These are phyloP conservation scores for Entomyzon cyanotis DNA, from an alignment of 2,113 vertebrate species.

Conservation along the genomic window DNA sequence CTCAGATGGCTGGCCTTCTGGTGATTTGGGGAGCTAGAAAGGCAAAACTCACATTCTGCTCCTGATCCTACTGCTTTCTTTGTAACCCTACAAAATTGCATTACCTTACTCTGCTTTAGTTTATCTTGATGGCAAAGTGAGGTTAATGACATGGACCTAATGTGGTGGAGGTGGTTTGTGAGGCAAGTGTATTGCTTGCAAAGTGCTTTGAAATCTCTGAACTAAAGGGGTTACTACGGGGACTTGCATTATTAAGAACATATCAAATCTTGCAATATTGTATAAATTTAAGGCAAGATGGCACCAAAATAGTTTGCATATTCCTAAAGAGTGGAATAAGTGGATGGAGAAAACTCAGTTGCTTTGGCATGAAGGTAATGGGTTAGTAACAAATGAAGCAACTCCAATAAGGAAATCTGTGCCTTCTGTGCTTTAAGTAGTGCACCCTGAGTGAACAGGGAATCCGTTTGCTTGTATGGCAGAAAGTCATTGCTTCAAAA, in stretches of 20 bases:
- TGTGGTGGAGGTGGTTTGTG: background rate
- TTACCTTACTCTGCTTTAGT: background rate
- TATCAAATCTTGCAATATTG: background rate
- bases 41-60: background rate
- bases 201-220: background rate
- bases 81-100: background rate
- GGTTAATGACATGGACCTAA: background rate
- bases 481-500: background rate
- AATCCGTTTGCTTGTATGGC: background rate
- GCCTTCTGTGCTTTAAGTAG: background rate
- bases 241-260: background rate
- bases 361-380: background rate
- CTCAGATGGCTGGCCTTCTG: background rate
- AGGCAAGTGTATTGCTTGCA: background rate
- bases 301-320: background rate
- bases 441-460: background rate
- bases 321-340: background rate
- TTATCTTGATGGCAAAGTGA: background rate
- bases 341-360: background rate
- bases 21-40: background rate
- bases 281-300: background rate
- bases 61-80: background rate
- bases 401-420: background rate
- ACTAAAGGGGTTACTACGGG: background rate
- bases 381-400: background rate